Evolutionary conservation across 2,113 vertebrate species (phyloP).

Genomic region (Panthera leo): DNA sequence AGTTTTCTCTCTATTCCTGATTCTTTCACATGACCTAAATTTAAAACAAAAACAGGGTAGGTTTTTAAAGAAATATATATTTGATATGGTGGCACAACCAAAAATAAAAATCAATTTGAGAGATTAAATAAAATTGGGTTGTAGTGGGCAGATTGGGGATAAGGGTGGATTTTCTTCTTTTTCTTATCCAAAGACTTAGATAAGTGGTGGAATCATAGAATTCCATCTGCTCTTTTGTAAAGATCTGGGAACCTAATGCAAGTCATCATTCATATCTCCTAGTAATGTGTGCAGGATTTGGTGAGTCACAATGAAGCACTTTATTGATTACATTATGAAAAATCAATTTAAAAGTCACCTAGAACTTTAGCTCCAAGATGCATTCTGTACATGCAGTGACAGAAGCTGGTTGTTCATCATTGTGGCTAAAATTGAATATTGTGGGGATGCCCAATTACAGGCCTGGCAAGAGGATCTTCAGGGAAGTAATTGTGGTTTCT

Average conservation of each 20-base stretch:
- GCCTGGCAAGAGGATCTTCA: slow-evolving; percentile 69
- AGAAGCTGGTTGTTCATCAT: slow-evolving; percentile 49
- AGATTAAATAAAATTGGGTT: not conserved
- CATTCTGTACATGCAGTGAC: not conserved
- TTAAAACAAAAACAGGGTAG: not conserved
- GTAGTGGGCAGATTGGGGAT: not conserved
- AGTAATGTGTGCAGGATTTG: slow-evolving; percentile 38
- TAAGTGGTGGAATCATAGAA: slow-evolving; percentile 25
- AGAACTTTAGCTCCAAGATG: slow-evolving; percentile 57
- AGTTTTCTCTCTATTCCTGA: not conserved
- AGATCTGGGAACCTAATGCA: not conserved
- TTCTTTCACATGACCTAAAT: not conserved
- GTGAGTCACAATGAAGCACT: slow-evolving; percentile 47
- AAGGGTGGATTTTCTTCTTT: not conserved
- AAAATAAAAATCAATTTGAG: slow-evolving; percentile 12
- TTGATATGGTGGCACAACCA: not conserved
- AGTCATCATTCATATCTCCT: slow-evolving; percentile 23
- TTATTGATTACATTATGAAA: slow-evolving; percentile 75
- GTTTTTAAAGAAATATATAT: not conserved
- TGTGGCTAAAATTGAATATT: slow-evolving; percentile 68
- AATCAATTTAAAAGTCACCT: slow-evolving; percentile 56
- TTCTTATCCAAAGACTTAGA: slow-evolving; percentile 23
- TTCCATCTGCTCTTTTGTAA: not conserved
- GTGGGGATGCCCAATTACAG: slow-evolving; percentile 73
- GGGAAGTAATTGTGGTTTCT: slow-evolving; percentile 74